These are phyloP conservation scores for Phaetusa simplex DNA, from an alignment of 2,113 vertebrate species.

Conservation along the genomic window DNA sequence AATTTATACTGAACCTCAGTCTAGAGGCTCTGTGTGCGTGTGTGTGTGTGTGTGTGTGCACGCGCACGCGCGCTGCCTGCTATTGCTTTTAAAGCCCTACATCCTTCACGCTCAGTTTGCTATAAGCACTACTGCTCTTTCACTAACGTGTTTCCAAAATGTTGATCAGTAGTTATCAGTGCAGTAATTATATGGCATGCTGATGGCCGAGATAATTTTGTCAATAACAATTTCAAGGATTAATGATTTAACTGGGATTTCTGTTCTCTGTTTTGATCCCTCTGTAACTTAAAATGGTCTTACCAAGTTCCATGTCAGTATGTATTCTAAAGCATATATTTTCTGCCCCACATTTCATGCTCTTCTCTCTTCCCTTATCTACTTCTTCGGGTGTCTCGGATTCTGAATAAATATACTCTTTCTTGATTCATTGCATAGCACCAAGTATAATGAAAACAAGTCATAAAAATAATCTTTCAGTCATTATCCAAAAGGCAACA, in stretches of 20 bases:
- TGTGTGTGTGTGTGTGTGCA: too few relatives aligned
- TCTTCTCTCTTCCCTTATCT: background rate
- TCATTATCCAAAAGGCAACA: background rate
- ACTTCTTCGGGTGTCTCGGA: background rate
- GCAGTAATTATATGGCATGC: background rate
- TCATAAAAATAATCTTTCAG: background rate
- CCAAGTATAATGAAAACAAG: slow-evolving; percentile 12
- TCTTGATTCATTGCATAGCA: slow-evolving; percentile 12
- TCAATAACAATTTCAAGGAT: background rate
- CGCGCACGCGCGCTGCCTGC: background rate
- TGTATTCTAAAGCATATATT: background rate
- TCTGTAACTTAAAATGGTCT: background rate
- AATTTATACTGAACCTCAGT: background rate
- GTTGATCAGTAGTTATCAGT: background rate
- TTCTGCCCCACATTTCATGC: background rate
- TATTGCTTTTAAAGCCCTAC: background rate
- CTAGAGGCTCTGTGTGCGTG: background rate
- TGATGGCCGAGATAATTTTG: background rate
- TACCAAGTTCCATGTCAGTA: background rate
- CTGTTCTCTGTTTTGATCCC: background rate
- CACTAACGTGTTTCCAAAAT: background rate
- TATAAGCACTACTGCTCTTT: background rate
- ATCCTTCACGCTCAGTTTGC: background rate
- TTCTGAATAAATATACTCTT: background rate
- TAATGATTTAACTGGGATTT: slow-evolving; percentile 24